Conservation (phyloP, 2,888 invertebrate genomes). For the Tinea semifulvella region DNA sequence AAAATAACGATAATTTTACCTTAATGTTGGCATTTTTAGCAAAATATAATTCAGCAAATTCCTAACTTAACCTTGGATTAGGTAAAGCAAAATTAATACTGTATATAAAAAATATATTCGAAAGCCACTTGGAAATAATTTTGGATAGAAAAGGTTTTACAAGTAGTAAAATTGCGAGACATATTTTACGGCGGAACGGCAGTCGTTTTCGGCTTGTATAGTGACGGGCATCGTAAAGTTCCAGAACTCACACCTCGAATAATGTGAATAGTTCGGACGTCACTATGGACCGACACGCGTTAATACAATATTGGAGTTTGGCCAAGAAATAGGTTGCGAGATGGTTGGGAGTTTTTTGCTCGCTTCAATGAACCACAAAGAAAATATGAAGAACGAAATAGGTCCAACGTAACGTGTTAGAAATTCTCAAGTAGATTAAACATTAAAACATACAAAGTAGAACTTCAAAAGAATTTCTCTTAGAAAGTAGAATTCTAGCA, state of each 20-base stretch:
- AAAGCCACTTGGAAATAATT: too few species aligned
- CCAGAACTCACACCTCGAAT: slow-evolving; percentile 8
- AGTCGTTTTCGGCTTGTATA: slow-evolving; percentile 3
- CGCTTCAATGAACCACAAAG: slow-evolving; percentile 14
- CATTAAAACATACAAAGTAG: slow-evolving; percentile 5
- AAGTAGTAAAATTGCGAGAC: not conserved
- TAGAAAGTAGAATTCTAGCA: not conserved
- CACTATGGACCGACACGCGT: slow-evolving; percentile 11
- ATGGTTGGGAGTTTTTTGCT: slow-evolving; percentile 9
- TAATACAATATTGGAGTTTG: slow-evolving; percentile 14
- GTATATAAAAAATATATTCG: too few species aligned
- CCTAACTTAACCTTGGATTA: too few species aligned
- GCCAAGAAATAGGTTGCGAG: slow-evolving; percentile 12
- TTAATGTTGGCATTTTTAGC: not conserved
- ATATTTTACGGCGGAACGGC: not conserved
- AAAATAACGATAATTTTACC: not conserved
- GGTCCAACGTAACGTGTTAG: slow-evolving; percentile 10
- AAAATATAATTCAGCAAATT: too few species aligned
- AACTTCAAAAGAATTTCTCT: slow-evolving; percentile 4
- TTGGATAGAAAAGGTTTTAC: not conserved
- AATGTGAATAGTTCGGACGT: slow-evolving; percentile 13
- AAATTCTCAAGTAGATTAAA: slow-evolving; percentile 13
- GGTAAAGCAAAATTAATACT: too few species aligned
- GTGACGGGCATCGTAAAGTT: slow-evolving; percentile 1
- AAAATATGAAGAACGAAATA: slow-evolving; percentile 13